Evolutionary conservation across 1,140 invertebrate species (phyloP), one percentile per base, ranked within the genome.

Genomic region (Trialeurodes vaporariorum): DNA sequence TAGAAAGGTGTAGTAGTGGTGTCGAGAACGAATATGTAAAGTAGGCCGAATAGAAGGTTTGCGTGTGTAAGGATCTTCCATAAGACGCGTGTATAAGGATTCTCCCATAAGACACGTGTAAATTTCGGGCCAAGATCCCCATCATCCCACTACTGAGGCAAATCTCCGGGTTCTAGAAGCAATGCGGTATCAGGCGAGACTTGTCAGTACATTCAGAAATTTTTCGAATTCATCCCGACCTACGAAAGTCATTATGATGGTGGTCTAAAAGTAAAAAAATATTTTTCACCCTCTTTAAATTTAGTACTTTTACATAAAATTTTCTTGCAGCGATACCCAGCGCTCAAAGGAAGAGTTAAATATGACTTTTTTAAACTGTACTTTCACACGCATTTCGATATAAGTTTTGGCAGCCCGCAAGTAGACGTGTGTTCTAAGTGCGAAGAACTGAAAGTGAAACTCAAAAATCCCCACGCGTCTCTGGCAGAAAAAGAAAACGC

Each of bases 401-500:
- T 68, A 25, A 64, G 63, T 66, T 72, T 73, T 69, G 71, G 63
- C 61, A 67, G 73, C 61, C 71, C 68, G 49, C 68, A 74, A 72
- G 70, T 71, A 27, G 70, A 72, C 22, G 61, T 69, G 27, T 69
- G 61, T 64, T 17, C 58, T 27, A 70, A 64, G 63, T 69, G 66
- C 60, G 67, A 70, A 63, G 40, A 67, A 26, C 63, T 70, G 61
- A 58, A 26, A n/a, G 27, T 27, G 21, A 69, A 71, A 66, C 34
- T 69, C 23, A 71, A 69, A 66, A 65, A 59, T 23, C 64, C 27
- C 26, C 65, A 64, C 70, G 59, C 71, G 1, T 69, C 66, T 67
- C 69, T 74, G 27, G 69, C 69, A 67, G 71, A 71, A 40, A 75
- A 75, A 67, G 70, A 71, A 69, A 70, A 70, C 67, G 71, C 74